These are phyloP conservation scores for Ophion ellenae DNA, from an alignment of 2,888 invertebrate species.

Conservation along the genomic window DNA sequence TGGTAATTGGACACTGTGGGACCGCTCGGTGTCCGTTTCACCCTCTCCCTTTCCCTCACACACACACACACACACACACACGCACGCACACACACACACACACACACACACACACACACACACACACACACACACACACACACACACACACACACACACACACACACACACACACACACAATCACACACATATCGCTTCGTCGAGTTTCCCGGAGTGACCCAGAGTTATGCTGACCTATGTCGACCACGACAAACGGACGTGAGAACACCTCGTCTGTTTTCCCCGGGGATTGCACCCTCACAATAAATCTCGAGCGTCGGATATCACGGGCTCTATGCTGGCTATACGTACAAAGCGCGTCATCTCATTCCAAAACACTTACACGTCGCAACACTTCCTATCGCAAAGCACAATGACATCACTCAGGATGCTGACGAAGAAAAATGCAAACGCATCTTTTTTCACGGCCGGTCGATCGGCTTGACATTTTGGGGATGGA, in stretches of 20 bases:
- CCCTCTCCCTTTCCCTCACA: background rate
- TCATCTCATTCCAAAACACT: conserved; percentile 11
- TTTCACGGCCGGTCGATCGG: background rate
- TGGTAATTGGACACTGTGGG: conserved; percentile 22
- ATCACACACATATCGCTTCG: conserved; percentile 24
- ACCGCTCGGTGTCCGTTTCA: conserved; percentile 13
- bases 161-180: background rate
- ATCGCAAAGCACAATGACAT: background rate
- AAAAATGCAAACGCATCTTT: background rate
- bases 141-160: background rate
- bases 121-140: background rate
- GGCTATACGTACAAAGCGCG: conserved; percentile 25
- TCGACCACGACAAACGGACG: conserved; percentile 9
- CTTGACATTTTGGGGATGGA: background rate
- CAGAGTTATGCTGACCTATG: conserved; percentile 71
- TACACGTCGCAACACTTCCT: background rate
- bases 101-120: background rate
- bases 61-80: background rate
- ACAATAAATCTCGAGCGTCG: background rate
- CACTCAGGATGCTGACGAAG: background rate
- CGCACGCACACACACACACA: background rate
- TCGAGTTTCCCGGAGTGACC: conserved; percentile 70
- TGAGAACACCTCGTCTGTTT: conserved; percentile 32
- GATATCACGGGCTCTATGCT: background rate
- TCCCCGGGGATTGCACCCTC: conserved; percentile 43